phyloP scores from a whole-genome alignment of 2,888 invertebrate species.

The Noctua janthina region DNA sequence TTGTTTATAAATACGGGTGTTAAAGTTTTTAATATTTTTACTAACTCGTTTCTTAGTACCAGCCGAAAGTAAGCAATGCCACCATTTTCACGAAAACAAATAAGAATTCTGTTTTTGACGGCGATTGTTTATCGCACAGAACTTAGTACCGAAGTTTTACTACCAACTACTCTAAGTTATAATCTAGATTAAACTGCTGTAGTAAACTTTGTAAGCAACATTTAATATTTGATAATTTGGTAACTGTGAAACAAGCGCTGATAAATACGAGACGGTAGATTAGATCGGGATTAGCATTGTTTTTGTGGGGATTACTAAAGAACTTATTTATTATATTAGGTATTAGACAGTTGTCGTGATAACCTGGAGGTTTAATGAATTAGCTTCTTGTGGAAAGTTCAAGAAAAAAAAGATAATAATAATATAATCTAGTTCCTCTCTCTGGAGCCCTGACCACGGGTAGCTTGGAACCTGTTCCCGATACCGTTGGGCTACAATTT shows the following conservation, averaged over 20 bases:
- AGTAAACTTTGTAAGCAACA: not conserved
- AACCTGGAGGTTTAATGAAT: not conserved
- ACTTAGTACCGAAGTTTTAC: not conserved
- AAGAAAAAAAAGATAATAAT: not conserved
- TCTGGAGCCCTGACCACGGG: too few relatives aligned
- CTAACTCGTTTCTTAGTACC: too few relatives aligned
- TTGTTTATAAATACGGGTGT: not conserved
- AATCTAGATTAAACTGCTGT: not conserved
- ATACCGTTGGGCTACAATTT: too few relatives aligned
- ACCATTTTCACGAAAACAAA: not conserved
- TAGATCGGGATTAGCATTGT: not conserved
- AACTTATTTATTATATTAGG: not conserved
- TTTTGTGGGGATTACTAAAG: not conserved
- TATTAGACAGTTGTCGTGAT: not conserved
- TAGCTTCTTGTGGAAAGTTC: not conserved
- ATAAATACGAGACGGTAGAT: not conserved
- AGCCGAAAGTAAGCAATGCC: not conserved
- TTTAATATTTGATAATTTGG: conserved; percentile 2
- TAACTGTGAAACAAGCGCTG: not conserved
- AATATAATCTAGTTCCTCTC: too few relatives aligned
- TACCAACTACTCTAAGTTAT: not conserved
- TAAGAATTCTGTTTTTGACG: not conserved
- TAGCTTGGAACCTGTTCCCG: too few relatives aligned
- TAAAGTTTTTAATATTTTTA: too few relatives aligned
- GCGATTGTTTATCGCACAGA: not conserved